Conservation (phyloP, 2,888 invertebrate genomes). For the Automeris io region DNA sequence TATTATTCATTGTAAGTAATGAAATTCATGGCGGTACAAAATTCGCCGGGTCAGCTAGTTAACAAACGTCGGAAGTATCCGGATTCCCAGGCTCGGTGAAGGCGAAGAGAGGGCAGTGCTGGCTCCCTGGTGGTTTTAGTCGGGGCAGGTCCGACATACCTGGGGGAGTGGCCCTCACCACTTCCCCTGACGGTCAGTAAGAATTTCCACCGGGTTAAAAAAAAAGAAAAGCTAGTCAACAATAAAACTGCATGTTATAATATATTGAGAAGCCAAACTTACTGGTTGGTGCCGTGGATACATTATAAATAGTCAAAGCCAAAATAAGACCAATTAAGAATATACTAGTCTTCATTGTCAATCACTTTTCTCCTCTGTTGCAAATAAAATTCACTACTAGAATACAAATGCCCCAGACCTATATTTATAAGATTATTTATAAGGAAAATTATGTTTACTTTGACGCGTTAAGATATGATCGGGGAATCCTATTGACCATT, state of each 20-base stretch:
- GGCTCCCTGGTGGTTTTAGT: too few species aligned
- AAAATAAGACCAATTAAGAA: not conserved
- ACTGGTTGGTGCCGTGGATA: not conserved
- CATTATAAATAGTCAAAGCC: not conserved
- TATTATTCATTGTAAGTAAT: too few species aligned
- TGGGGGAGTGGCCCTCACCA: too few species aligned
- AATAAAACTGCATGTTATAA: not conserved
- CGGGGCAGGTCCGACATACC: too few species aligned
- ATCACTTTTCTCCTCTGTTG: not conserved
- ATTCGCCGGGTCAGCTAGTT: too few species aligned
- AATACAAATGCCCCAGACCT: not conserved
- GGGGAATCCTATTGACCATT: not conserved
- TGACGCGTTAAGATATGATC: not conserved
- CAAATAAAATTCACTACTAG: not conserved
- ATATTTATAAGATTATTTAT: not conserved
- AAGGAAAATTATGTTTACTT: conserved; percentile 1
- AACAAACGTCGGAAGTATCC: too few species aligned
- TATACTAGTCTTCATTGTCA: not conserved
- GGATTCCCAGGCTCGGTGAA: too few species aligned
- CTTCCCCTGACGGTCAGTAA: too few species aligned
- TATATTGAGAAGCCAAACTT: not conserved
- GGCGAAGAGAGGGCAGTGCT: too few species aligned
- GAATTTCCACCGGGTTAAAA: too few species aligned
- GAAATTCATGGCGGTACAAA: too few species aligned
- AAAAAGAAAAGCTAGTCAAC: too few species aligned